Conservation (phyloP, 2,888 invertebrate species). For the Diploptera punctata region DNA sequence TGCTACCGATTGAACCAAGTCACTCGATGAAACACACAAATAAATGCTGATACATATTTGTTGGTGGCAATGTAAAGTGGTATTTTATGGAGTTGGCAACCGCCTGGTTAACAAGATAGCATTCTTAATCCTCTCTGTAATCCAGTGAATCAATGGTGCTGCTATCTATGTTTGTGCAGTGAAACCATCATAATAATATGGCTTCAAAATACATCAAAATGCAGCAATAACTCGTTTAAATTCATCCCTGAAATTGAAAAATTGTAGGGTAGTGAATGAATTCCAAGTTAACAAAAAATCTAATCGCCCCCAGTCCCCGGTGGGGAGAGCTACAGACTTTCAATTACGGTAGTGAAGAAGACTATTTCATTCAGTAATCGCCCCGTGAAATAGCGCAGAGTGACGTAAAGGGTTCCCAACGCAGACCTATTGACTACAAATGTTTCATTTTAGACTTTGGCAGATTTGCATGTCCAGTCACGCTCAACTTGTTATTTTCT, state of each 20-base stretch:
- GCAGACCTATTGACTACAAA: constrained; percentile 16
- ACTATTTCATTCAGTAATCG: not conserved
- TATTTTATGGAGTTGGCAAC: no score
- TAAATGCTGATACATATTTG: no score
- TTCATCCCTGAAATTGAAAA: not conserved
- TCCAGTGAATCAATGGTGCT: not conserved
- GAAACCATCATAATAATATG: not conserved
- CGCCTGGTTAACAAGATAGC: not conserved
- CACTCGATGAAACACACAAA: no score
- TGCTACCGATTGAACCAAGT: no score
- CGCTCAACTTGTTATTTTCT: not conserved
- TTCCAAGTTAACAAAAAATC: constrained; percentile 2
- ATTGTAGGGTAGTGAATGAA: not conserved
- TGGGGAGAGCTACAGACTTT: not conserved
- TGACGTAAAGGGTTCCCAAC: not conserved
- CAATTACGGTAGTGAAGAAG: constrained; percentile 26
- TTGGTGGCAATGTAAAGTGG: no score
- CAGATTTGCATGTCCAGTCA: no score
- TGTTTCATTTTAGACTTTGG: constrained; percentile 22
- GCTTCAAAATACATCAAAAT: not conserved
- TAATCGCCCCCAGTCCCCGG: not conserved
- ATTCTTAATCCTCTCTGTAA: not conserved
- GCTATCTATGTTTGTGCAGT: not conserved
- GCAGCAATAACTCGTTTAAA: not conserved
- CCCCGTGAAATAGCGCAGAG: not conserved